Evolutionary conservation across 2,888 invertebrate species (phyloP).

Genomic region (Leptinotarsa tumamoca): DNA sequence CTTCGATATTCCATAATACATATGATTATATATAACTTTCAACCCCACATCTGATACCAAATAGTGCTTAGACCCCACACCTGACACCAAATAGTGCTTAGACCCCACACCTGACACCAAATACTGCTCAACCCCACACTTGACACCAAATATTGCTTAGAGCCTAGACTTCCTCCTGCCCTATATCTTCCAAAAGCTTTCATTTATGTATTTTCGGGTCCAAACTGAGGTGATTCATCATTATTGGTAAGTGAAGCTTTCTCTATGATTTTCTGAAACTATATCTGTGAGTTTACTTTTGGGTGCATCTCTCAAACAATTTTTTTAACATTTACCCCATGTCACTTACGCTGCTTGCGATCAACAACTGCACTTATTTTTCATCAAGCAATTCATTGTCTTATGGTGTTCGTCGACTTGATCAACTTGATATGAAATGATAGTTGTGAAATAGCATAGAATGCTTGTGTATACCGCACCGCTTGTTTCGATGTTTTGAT

Average conservation of each 20-base stretch:
- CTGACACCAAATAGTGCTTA: not conserved
- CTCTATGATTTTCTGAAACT: not conserved
- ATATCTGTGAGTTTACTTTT: not conserved
- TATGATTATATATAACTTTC: not conserved
- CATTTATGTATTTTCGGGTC: no score
- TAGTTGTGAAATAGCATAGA: conserved; percentile 58
- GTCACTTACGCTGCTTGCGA: not conserved
- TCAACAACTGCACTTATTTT: conserved; percentile 22
- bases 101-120: conserved; percentile 8
- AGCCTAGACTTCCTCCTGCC: not conserved
- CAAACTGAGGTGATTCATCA: no score
- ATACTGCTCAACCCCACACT: not conserved
- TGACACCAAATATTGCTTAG: not conserved
- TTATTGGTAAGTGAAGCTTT: no score
- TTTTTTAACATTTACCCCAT: conserved; percentile 5
- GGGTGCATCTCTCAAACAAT: not conserved
- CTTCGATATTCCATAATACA: not conserved
- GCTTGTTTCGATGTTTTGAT: conserved; percentile 61
- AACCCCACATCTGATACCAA: not conserved
- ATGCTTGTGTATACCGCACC: conserved; percentile 63
- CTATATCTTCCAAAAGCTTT: no score
- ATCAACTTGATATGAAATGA: conserved; percentile 11
- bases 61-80: not conserved
- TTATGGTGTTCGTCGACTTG: not conserved
- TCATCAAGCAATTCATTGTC: not conserved